Base-by-base conservation (phyloP, 2,797 vertebrate genomes). In the Hoplostethus mediterraneus region DNA sequence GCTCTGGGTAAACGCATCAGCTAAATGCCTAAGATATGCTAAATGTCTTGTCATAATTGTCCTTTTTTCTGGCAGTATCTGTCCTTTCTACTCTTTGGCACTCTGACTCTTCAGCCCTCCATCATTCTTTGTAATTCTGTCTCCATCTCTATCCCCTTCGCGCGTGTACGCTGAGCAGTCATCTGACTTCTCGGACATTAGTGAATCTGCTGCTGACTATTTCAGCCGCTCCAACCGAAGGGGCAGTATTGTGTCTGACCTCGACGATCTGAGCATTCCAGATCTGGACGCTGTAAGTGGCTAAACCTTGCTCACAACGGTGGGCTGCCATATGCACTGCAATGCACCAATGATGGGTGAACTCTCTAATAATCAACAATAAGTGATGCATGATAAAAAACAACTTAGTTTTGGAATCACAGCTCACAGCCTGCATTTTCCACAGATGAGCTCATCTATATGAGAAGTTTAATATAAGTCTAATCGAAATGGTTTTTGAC, bases 121-220 rank as follows among this genome's bases (percentile, higher is more conserved):
- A 30, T 85, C 79, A 67, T 58, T 81, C 45, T 73, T 56, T 80
- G 16, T 86, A 36, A 71, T 47, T 79, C 55, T 72, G 13, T 67
- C 48, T 85, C 56, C 49, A 0, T 51, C 38, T 70, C 65, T 65
- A 0, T 83, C 57, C 58, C 54, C 52, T 59, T 81, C 75, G 30
- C 82, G 74, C 53, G 60, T 67, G 51, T 66, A 60, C 72, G 60
- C 80, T 71, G 58, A 71, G 54, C 93, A 98, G 96, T 95, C 90
- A 0, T 96, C 95, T 83, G 95, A 96, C 89, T 95, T 98, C 95
- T 97, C 95, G 71, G 94, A 95, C 89, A 93, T 93, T 85, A 98
- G 95, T 71, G 97, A 97, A 89, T 97, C 96, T 42, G 94, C 97
- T 16, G 98, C 98, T 62, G 98, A 99, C 91, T 99, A 97, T 96